These are phyloP conservation scores for Mesorhabditis spiculigera DNA, from an alignment of 2,888 invertebrate species.

Conservation along the genomic window DNA sequence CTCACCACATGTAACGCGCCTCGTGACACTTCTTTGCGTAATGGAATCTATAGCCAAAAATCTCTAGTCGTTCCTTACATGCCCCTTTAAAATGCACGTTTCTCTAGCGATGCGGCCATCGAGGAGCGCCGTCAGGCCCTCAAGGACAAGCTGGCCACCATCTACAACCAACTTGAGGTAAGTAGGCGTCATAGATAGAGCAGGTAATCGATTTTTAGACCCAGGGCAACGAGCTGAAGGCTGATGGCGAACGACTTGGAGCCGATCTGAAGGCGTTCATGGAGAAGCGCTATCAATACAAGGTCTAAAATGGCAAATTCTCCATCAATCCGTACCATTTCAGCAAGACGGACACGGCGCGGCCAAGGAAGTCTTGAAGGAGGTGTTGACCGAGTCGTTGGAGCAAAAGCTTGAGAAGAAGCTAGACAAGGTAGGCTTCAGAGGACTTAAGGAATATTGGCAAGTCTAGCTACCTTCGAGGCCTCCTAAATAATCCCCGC, in stretches of 20 bases:
- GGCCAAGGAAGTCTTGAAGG: neutral
- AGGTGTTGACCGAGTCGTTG: neutral
- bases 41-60: too few species aligned
- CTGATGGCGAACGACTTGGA: neutral
- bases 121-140: constrained; percentile 3
- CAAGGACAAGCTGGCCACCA: constrained; percentile 4
- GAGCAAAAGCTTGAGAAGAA: constrained; percentile 18
- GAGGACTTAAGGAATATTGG: neutral
- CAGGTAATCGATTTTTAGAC: neutral
- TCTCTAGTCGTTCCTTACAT: too few species aligned
- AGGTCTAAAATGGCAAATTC: neutral
- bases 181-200: too few species aligned
- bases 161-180: neutral
- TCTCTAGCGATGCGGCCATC: neutral
- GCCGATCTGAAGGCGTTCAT: neutral
- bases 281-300: neutral
- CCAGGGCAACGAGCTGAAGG: neutral
- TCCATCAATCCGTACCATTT: neutral
- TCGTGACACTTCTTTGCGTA: too few species aligned
- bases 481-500: neutral
- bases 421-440: constrained; percentile 20
- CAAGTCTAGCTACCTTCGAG: neutral
- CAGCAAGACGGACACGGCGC: constrained; percentile 2
- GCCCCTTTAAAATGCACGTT: neutral
- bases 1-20: too few species aligned